A percentile compares a stretch with the other conserved stretches of the same genome.
phyloP scores from a whole-genome alignment of 1,140 invertebrate genomes.

The Drosophila nigromelanica region DNA sequence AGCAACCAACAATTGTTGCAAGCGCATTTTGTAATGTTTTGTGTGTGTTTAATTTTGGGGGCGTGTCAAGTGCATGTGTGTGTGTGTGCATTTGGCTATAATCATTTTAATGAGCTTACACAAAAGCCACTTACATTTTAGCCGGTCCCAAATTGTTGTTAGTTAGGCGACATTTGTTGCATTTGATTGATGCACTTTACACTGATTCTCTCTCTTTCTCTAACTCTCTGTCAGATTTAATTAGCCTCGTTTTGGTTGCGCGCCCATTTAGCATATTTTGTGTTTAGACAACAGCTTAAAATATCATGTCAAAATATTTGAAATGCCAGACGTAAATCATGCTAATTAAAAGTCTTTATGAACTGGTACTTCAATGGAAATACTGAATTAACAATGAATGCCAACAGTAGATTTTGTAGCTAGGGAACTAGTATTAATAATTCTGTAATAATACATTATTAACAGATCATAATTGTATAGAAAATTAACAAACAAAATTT shows the following conservation, averaged over 20 bases:
- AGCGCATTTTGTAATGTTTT: constrained; percentile 45
- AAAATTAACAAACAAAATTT: too few species aligned
- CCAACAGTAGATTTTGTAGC: neutral
- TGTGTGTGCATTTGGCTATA: constrained; percentile 41
- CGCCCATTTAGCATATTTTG: constrained; percentile 32
- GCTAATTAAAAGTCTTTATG: constrained; percentile 45
- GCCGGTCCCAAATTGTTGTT: constrained; percentile 31
- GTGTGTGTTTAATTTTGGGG: constrained; percentile 12
- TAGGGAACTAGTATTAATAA: neutral
- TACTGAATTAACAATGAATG: constrained; percentile 15
- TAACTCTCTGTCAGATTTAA: constrained; percentile 36
- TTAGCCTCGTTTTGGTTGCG: constrained; percentile 36
- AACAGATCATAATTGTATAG: too few species aligned
- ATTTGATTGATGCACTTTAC: constrained; percentile 55
- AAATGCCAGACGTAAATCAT: constrained; percentile 42
- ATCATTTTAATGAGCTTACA: constrained; percentile 70
- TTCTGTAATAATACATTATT: too few species aligned
- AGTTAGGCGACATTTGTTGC: constrained; percentile 35
- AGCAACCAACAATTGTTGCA: constrained; percentile 48
- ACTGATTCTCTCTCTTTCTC: constrained; percentile 22
- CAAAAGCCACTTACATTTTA: constrained; percentile 57
- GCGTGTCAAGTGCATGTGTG: constrained; percentile 36
- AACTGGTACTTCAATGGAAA: constrained; percentile 10
- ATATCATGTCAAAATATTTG: constrained; percentile 24
- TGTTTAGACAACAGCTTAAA: constrained; percentile 44